Percentiles rank a stretch among this genome's conserved stretches.
These are phyloP conservation scores for Galerucella calmariensis DNA, from an alignment of 2,888 invertebrate genomes.

Conservation along the genomic window DNA sequence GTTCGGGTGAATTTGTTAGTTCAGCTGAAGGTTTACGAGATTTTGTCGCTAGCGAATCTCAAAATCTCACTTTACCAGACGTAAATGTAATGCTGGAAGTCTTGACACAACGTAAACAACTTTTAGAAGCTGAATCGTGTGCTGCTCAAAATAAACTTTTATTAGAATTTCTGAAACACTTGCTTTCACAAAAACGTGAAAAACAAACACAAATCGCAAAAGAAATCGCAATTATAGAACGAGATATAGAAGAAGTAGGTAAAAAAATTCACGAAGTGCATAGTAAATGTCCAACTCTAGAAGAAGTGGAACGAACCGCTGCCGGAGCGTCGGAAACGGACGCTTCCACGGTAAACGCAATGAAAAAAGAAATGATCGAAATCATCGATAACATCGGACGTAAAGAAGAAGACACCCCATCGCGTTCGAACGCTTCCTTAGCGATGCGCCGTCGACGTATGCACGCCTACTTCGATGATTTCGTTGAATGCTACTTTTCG, in stretches of 20 bases:
- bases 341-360: constrained; percentile 67
- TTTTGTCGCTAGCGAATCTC: constrained; percentile 76
- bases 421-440: constrained; percentile 59
- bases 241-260: constrained; percentile 79
- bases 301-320: constrained; percentile 67
- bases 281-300: constrained; percentile 69
- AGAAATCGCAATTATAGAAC: constrained; percentile 81
- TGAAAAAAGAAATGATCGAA: constrained; percentile 70
- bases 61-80: constrained; percentile 79
- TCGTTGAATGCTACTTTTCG: constrained; percentile 87
- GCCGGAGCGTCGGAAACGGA: constrained; percentile 63
- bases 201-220: constrained; percentile 73
- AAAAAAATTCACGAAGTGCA: constrained; percentile 71
- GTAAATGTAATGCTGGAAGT: constrained; percentile 86
- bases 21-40: constrained; percentile 70
- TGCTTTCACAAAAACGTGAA: constrained; percentile 78
- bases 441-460: constrained; percentile 79
- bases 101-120: constrained; percentile 80
- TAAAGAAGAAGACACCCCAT: constrained; percentile 45
- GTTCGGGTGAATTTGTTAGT: constrained; percentile 63
- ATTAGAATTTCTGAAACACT: constrained; percentile 83
- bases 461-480: constrained; percentile 89
- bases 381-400: constrained; percentile 68
- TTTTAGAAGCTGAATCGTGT: constrained; percentile 83
- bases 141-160: constrained; percentile 84